Conservation (phyloP, 2,113 vertebrate genomes). For the Austrofundulus limnaeus region DNA sequence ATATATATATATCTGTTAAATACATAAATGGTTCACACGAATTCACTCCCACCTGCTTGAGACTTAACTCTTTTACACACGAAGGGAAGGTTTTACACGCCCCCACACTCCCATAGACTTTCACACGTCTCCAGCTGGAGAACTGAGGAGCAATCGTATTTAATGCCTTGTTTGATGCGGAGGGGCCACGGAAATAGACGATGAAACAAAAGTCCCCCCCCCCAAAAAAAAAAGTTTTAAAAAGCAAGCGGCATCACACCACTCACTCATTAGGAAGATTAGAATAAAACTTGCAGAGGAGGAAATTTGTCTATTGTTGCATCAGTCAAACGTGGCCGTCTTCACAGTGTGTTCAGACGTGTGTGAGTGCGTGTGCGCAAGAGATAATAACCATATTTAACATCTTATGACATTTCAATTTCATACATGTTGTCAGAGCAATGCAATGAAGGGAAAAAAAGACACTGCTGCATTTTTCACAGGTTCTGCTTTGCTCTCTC, state of each 20-base stretch:
- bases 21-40: slow-evolving; percentile 79
- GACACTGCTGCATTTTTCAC: slow-evolving; percentile 75
- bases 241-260: slow-evolving; percentile 51
- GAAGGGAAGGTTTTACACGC: slow-evolving; percentile 74
- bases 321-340: slow-evolving; percentile 40
- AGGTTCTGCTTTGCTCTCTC: slow-evolving; percentile 75
- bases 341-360: slow-evolving; percentile 40
- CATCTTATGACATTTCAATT: slow-evolving; percentile 75
- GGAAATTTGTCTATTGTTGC: slow-evolving; percentile 38
- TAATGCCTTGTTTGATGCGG: slow-evolving; percentile 70
- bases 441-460: slow-evolving; percentile 66
- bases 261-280: slow-evolving; percentile 54
- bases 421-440: slow-evolving; percentile 75
- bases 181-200: slow-evolving; percentile 71
- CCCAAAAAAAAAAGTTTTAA: slow-evolving; percentile 54
- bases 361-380: slow-evolving; percentile 50
- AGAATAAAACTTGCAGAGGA: slow-evolving; percentile 41
- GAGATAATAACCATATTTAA: slow-evolving; percentile 78
- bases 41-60: slow-evolving; percentile 78
- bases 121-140: slow-evolving; percentile 79
- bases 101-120: slow-evolving; percentile 76
- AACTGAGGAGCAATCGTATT: slow-evolving; percentile 70
- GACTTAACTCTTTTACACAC: slow-evolving; percentile 78
- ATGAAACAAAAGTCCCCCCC: slow-evolving; percentile 56
- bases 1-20: slow-evolving; percentile 75